phyloP scores from a whole-genome alignment of 2,113 vertebrate genomes.

The Oenanthe oenanthe region DNA sequence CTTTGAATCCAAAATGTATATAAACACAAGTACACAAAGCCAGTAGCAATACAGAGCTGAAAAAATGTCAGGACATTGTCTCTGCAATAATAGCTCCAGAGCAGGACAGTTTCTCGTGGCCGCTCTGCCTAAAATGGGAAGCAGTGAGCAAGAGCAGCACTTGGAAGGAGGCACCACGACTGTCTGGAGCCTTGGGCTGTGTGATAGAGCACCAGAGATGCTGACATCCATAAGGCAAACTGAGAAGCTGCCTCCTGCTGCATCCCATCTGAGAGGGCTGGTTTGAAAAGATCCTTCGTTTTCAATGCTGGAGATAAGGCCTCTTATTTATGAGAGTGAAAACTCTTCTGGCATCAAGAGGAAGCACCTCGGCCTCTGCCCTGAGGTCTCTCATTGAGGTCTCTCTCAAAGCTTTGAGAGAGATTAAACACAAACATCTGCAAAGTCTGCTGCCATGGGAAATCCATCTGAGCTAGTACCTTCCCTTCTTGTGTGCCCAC shows the following conservation, averaged over 20 bases:
- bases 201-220: background rate
- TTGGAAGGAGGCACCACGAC: constrained; percentile 18
- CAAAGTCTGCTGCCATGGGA: background rate
- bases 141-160: background rate
- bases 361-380: background rate
- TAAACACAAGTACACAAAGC: constrained; percentile 45
- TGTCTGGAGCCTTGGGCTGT: constrained; percentile 26
- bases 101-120: background rate
- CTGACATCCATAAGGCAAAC: background rate
- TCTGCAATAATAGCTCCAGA: background rate
- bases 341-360: background rate
- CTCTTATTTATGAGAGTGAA: background rate
- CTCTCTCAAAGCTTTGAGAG: background rate
- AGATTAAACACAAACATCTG: background rate
- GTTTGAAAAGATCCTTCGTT: background rate
- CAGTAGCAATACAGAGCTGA: constrained; percentile 37
- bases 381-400: background rate
- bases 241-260: background rate
- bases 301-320: background rate
- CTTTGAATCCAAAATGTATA: constrained; percentile 48
- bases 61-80: background rate
- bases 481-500: background rate
- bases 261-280: background rate
- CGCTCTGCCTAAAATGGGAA: constrained; percentile 45
- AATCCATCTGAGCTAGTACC: background rate